Conservation (phyloP, 2,797 vertebrate species). For the Etheostoma perlongum region DNA sequence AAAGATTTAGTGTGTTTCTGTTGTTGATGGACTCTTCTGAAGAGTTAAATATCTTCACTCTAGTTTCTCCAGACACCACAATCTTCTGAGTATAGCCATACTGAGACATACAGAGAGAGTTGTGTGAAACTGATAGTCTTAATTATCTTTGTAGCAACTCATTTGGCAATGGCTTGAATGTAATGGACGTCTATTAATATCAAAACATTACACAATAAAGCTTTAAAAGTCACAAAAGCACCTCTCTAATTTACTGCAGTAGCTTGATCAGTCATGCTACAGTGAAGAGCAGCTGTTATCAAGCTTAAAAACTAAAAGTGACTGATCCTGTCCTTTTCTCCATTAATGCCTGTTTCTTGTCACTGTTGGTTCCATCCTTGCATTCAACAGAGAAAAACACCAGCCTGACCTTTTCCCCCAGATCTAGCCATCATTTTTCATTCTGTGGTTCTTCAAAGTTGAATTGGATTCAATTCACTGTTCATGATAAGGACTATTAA, state of each 20-base stretch:
- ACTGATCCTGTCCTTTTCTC: slow-evolving; percentile 19
- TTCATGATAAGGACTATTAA: slow-evolving; percentile 63
- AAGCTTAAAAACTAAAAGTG: slow-evolving; percentile 22
- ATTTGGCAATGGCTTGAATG: too few relatives aligned
- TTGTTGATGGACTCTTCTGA: too few relatives aligned
- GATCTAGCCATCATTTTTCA: slow-evolving; percentile 55
- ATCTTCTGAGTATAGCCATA: too few relatives aligned
- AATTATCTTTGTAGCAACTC: too few relatives aligned
- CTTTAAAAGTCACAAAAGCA: background rate
- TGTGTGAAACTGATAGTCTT: too few relatives aligned
- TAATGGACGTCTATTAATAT: too few relatives aligned
- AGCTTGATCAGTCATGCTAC: background rate
- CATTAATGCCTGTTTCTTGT: slow-evolving; percentile 29
- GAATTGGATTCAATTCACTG: slow-evolving; percentile 49
- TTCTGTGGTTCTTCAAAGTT: slow-evolving; percentile 36
- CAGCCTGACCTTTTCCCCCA: slow-evolving; percentile 58
- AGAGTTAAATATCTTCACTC: too few relatives aligned
- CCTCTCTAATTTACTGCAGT: background rate
- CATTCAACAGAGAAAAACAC: slow-evolving; percentile 32
- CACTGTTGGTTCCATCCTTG: slow-evolving; percentile 32
- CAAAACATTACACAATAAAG: too few relatives aligned
- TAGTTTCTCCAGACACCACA: too few relatives aligned
- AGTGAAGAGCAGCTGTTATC: slow-evolving; percentile 11
- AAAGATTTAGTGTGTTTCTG: background rate
- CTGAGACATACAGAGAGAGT: too few relatives aligned